Percentiles rank a stretch among this genome's conserved stretches.
phyloP scores from a whole-genome alignment of 2,797 vertebrate species.

The Tauraco hartlaubi region DNA sequence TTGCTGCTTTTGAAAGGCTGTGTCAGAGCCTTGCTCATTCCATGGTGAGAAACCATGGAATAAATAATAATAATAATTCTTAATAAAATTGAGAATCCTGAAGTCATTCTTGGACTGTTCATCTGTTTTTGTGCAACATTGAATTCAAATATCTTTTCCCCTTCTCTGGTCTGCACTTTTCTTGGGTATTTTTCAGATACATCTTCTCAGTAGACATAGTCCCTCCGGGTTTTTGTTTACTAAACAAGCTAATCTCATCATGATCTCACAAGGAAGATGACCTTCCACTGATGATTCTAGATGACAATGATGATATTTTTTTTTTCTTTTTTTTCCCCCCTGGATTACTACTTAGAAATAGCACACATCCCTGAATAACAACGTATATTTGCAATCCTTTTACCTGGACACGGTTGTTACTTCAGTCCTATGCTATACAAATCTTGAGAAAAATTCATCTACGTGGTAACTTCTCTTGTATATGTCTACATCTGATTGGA shows the following conservation, averaged over 20 bases:
- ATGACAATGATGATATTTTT: not conserved
- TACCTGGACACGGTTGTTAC: no score
- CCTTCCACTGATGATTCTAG: not conserved
- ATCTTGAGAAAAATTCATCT: not conserved
- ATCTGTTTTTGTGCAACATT: not conserved
- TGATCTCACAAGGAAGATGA: not conserved
- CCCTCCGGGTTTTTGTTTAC: not conserved
- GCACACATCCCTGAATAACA: not conserved
- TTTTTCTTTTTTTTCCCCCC: rapidly evolving
- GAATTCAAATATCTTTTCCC: not conserved
- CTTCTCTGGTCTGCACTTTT: not conserved
- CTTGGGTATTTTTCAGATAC: not conserved
- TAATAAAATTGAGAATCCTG: not conserved
- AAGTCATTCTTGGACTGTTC: not conserved
- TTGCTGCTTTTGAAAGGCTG: not conserved
- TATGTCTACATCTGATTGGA: not conserved
- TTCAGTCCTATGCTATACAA: not conserved
- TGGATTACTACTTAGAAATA: not conserved
- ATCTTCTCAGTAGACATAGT: not conserved
- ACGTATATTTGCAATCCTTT: not conserved
- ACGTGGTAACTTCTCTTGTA: not conserved
- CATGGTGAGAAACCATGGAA: not conserved
- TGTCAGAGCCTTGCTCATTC: not conserved
- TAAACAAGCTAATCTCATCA: not conserved
- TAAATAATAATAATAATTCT: no score